Base-by-base conservation (phyloP, 2,888 invertebrate species). In the Trissolcus japonicus region DNA sequence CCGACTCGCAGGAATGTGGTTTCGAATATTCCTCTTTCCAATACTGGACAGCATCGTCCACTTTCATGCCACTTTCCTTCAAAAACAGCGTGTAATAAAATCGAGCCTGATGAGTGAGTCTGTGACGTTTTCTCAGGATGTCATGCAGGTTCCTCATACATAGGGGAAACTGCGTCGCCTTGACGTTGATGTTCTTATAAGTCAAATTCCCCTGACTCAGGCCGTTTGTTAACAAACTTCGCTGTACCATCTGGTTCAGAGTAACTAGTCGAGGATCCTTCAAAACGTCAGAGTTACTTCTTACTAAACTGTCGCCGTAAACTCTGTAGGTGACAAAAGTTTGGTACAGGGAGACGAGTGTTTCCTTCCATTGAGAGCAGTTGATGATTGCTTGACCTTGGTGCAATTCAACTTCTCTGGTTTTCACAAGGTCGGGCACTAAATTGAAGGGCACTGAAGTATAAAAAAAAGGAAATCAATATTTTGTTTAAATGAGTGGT, bases 81-180 rank as follows among this genome's bases (percentile, higher is more conserved):
- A 94, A 88, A 87, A 93, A 94, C 21, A 94, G 89, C 73, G 93
- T 94, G 80, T 93, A 93, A 81, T 92, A 91, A 82, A 94, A 93
- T 82, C 92, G 89, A 35, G 90, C 92, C 77, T 91, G 90, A 83
- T 94, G 94, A 17, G 91, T 90, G n/a, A 94, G 88, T 80, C 94
- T 91, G 83, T 94, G 94, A 59, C 90, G 91, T 11, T 84, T 87
- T 43, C 91, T 85, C 46, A 94, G 85, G 60, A 88, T 87, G 66
- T 84, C 83, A 82, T 93, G 92, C 55, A 94, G 89, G 82, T 92
- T 91, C 55, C 90, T 86, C 94, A 94, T 94, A 79, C 94, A 94
- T 0, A 92, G 91, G 0, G 93, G 93, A 85, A 93, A 93, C 51
- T 86, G 86, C 59, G 79, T 83, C 46, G 89, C 88, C 79, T 88